Evolutionary conservation across 2,797 vertebrate species (phyloP).

Genomic region (Threskiornis aethiopicus): DNA sequence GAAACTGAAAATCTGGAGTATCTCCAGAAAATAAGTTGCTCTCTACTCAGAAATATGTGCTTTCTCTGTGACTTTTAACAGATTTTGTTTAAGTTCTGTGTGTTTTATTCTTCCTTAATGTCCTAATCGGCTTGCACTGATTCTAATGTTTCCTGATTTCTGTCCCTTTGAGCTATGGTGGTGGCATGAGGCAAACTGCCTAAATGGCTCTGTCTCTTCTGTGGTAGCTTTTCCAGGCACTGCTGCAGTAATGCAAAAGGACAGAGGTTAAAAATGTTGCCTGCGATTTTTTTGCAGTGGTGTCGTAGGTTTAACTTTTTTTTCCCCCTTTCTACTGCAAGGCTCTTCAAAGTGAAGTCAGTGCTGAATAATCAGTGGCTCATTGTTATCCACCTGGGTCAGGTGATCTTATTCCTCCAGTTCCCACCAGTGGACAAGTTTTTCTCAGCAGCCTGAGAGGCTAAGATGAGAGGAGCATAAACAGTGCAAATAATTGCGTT

Average conservation of each 20-base stretch:
- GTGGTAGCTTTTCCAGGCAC: background rate
- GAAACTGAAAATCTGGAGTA: background rate
- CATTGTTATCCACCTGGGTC: background rate
- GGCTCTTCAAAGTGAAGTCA: background rate
- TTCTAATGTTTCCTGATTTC: slow-evolving; percentile 38
- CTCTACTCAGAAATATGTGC: background rate
- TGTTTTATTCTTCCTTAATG: background rate
- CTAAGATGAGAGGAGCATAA: background rate
- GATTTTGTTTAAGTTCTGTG: background rate
- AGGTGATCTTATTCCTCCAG: background rate
- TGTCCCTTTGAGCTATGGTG: background rate
- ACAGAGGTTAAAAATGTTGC: slow-evolving; percentile 52
- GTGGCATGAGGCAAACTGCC: background rate
- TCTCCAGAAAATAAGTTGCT: background rate
- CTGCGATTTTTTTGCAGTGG: background rate
- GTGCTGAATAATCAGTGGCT: background rate
- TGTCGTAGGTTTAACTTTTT: background rate
- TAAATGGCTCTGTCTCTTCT: background rate
- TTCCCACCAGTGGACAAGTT: background rate
- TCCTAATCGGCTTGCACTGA: background rate
- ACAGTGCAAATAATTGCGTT: background rate
- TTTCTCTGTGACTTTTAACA: background rate
- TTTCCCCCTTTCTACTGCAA: background rate
- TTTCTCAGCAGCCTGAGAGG: background rate
- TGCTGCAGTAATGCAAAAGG: slow-evolving; percentile 32